Base-by-base conservation (phyloP, 2,797 vertebrate species). In the Dallia pectoralis region DNA sequence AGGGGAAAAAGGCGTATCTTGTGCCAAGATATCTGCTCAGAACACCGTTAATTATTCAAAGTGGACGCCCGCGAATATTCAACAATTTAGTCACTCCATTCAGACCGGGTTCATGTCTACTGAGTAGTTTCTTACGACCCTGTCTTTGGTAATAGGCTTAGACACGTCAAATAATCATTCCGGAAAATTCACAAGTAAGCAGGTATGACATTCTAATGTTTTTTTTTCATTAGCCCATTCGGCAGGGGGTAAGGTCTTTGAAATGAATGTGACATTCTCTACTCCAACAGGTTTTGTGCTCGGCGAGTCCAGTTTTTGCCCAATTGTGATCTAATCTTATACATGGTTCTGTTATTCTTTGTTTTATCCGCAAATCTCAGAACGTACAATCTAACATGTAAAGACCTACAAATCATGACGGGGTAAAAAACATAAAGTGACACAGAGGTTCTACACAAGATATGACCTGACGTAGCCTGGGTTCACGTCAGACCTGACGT, bases 201-300 rank as follows among this genome's bases (percentile, higher is more conserved):
- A 95, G 93, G 94, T 95, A 94, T 95, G 94, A 96, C 94, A 94
- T 92, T 93, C 92, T 95, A 96, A 95, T 94, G 93, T 91, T 87
- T 86, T 85, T 86, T 86, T 89, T 95, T 95, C 93, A 95, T 95
- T 95, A 94, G 92, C 85, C 88, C 88, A 92, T 94, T 91, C 85
- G 85, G 91, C 91, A 78, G 75, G 78, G 79, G 67, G 88, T 93
- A 93, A 95, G 93, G 90, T 93, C 92, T 94, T 93, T 93, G 92
- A 93, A 94, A 93, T 94, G 85, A 93, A 91, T 89, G 86, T 93
- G 93, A 94, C 93, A 95, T 94, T 95, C 95, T 94, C 91, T 92
- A 90, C 93, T 94, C 90, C 88, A 90, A 93, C 93, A 90, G 88
- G 78, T 71, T 48, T 81, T 86, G 89, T 73, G 81, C 86, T 90